These are phyloP conservation scores for Psammodynastes pulverulentus DNA, from an alignment of 2,113 vertebrate genomes.

Conservation along the genomic window DNA sequence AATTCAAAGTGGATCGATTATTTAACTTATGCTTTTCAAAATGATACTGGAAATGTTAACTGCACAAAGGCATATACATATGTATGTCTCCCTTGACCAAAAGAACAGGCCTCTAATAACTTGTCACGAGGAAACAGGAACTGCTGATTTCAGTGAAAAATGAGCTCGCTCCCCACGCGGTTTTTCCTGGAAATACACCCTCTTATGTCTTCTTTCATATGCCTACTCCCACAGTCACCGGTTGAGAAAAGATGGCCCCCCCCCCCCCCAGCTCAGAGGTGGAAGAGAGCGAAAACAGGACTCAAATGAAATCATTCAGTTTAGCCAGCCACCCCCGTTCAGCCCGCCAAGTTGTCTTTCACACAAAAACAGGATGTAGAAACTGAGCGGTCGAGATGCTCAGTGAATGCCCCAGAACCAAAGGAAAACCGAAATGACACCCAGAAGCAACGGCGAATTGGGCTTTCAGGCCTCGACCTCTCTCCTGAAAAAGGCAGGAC, in stretches of 20 bases:
- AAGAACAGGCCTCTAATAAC: neutral
- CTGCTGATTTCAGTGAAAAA: neutral
- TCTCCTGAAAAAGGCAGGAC: neutral
- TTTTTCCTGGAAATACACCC: conserved; percentile 6
- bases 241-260: neutral
- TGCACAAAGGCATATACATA: neutral
- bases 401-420: conserved; percentile 39
- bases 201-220: conserved; percentile 3
- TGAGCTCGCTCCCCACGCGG: neutral
- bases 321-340: conserved; percentile 16
- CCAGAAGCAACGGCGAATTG: neutral
- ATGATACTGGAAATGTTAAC: neutral
- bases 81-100: neutral
- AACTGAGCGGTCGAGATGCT: conserved; percentile 38
- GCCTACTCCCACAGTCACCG: neutral
- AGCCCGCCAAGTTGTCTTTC: neutral
- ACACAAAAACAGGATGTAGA: conserved; percentile 59
- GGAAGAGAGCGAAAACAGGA: neutral
- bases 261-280: too few species aligned
- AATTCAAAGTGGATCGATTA: neutral
- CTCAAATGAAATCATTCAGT: conserved; percentile 4
- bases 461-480: conserved; percentile 4
- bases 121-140: neutral
- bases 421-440: conserved; percentile 54
- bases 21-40: neutral